Percentiles rank a stretch among this genome's conserved stretches.
phyloP scores from a whole-genome alignment of 2,797 vertebrate species.

The Rhinella marina region DNA sequence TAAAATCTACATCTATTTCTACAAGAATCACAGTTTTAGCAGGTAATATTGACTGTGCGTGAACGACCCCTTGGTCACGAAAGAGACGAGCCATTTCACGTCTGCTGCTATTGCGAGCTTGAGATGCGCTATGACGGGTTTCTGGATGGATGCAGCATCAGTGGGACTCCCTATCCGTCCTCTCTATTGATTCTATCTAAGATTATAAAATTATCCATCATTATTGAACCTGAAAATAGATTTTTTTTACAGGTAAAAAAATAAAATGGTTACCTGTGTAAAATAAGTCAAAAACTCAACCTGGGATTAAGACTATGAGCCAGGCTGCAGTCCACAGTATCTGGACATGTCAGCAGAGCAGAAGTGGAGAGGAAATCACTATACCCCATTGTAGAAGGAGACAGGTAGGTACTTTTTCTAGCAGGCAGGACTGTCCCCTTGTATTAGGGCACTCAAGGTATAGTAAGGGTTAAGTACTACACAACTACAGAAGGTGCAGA shows the following conservation, averaged over 20 bases:
- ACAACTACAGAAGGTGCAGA: not conserved
- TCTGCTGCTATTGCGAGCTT: not conserved
- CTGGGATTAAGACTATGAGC: slow-evolving; percentile 30
- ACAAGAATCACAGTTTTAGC: slow-evolving; percentile 32
- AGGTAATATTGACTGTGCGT: not conserved
- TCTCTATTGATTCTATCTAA: slow-evolving; percentile 45
- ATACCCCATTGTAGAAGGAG: not conserved
- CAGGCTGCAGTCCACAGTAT: slow-evolving; percentile 19
- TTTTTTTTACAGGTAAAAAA: slow-evolving; percentile 38
- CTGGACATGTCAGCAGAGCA: not conserved
- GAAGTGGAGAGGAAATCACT: not conserved
- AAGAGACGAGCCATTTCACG: not conserved
- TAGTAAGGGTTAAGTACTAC: not conserved
- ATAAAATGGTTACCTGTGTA: slow-evolving; percentile 48
- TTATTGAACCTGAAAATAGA: slow-evolving; percentile 59
- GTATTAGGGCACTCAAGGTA: slow-evolving; percentile 13
- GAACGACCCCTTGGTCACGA: not conserved
- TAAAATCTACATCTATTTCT: slow-evolving; percentile 5
- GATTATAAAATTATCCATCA: slow-evolving; percentile 50
- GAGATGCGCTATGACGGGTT: not conserved
- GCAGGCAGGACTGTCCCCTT: not conserved
- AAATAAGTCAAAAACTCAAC: slow-evolving; percentile 58
- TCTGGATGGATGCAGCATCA: slow-evolving; percentile 47
- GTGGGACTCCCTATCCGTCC: slow-evolving; percentile 12
- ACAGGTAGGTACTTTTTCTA: not conserved